Evolutionary conservation across 2,113 vertebrate species (phyloP).

Genomic region (Rhabdomys dilectus): DNA sequence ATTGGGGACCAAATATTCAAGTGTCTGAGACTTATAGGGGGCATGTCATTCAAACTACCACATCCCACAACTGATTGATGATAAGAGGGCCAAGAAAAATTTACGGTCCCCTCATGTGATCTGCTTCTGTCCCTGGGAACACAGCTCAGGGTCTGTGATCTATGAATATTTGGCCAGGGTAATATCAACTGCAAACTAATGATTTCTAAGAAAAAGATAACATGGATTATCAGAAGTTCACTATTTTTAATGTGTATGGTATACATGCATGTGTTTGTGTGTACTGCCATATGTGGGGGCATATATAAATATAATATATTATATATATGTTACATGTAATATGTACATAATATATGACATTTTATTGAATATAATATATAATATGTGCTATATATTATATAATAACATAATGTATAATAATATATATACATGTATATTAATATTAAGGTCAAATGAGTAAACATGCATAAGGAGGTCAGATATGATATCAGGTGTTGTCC

Average conservation of each 20-base stretch:
- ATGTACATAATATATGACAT: too few relatives aligned
- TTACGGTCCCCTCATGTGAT: neutral
- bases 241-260: neutral
- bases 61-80: neutral
- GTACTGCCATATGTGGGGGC: neutral
- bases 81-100: neutral
- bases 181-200: neutral
- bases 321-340: neutral
- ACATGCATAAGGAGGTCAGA: neutral
- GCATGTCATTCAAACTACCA: neutral
- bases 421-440: neutral
- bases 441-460: neutral
- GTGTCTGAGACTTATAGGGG: neutral
- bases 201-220: neutral
- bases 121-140: neutral
- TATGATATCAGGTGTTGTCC: neutral
- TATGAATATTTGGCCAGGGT: neutral
- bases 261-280: neutral
- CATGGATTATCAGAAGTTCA: neutral
- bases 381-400: neutral
- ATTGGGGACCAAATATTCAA: neutral
- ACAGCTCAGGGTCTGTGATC: neutral
- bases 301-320: too few relatives aligned
- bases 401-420: too few relatives aligned
- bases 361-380: too few relatives aligned